These are phyloP conservation scores for Cryptomyrus ogoouensis DNA, from an alignment of 2,113 vertebrate species.

Conservation along the genomic window DNA sequence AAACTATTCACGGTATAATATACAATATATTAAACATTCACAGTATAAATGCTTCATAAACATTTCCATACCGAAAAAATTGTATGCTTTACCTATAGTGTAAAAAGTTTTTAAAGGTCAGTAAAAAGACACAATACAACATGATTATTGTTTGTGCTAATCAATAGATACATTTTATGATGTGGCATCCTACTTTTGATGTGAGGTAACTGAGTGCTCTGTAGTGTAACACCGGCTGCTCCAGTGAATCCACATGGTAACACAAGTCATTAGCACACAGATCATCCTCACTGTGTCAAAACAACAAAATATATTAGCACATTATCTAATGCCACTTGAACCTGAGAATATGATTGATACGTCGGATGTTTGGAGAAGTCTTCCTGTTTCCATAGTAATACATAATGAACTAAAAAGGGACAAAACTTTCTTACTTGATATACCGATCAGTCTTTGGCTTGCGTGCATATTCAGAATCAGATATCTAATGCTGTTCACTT, in stretches of 20 bases:
- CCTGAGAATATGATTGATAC: background rate
- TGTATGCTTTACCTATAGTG: background rate
- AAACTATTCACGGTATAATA: background rate
- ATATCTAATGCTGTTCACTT: background rate
- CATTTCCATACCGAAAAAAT: background rate
- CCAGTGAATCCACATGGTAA: background rate
- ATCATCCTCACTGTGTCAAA: background rate
- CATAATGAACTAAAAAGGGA: background rate
- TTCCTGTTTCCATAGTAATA: conserved; percentile 15
- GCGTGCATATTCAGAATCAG: background rate
- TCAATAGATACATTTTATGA: background rate
- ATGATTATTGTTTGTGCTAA: background rate
- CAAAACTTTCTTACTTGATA: background rate
- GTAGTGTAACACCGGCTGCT: background rate
- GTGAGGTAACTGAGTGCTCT: background rate
- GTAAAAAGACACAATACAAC: background rate
- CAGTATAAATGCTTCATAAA: background rate
- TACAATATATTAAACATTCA: background rate
- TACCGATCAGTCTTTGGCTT: background rate
- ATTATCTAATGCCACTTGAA: background rate
- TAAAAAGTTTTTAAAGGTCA: background rate
- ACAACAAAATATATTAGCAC: background rate
- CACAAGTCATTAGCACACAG: background rate
- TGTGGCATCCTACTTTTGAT: background rate
- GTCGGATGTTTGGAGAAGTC: background rate